Evolutionary conservation across 1,140 invertebrate genomes (phyloP).

Genomic region (Camponotus pennsylvanicus): DNA sequence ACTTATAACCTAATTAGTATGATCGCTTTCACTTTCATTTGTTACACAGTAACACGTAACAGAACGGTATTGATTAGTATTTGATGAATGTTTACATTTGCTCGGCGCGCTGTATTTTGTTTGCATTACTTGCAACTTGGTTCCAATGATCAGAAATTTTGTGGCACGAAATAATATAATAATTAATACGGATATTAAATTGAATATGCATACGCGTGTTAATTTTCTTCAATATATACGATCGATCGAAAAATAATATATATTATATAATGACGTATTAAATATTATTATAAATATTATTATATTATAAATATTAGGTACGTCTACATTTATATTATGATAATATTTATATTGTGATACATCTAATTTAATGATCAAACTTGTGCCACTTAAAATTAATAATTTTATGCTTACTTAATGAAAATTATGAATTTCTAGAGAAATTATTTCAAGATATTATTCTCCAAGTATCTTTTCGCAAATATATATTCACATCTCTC

Average conservation of each 20-base stretch:
- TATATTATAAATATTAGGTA: neutral
- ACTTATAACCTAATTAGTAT: neutral
- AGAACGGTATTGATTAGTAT: constrained; percentile 34
- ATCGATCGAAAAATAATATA: neutral
- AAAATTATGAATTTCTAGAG: neutral
- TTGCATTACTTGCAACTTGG: constrained; percentile 9
- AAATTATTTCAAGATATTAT: constrained; percentile 8
- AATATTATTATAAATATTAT: neutral
- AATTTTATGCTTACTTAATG: constrained; percentile 5
- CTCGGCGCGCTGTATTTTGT: neutral
- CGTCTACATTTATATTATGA: neutral
- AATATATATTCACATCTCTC: neutral
- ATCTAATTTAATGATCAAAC: neutral
- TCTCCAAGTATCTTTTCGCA: neutral
- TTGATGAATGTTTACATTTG: constrained; percentile 23
- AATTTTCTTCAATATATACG: neutral
- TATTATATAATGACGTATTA: neutral
- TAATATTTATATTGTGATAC: too few relatives aligned
- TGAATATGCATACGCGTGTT: neutral
- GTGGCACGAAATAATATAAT: neutral
- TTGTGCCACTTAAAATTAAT: neutral
- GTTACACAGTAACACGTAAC: constrained; percentile 15
- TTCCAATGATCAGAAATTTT: neutral
- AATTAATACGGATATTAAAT: neutral
- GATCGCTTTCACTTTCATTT: neutral